phyloP scores from a whole-genome alignment of 2,888 invertebrate species.

The Pherbina coryleti region DNA sequence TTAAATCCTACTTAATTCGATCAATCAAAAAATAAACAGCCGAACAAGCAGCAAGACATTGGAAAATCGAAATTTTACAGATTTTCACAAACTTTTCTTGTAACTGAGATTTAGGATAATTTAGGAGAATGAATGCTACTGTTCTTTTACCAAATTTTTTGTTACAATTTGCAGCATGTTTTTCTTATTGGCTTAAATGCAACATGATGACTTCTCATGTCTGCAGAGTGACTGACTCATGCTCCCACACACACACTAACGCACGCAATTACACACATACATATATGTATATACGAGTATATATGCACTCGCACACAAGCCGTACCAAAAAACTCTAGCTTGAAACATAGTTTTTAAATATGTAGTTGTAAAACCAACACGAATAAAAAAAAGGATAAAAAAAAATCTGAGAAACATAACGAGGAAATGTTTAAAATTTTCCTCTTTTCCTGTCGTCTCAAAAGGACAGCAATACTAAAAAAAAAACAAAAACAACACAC shows the following conservation, averaged over 20 bases:
- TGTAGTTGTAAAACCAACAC: neutral
- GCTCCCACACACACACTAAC: conserved; percentile 2
- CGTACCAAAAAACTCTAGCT: neutral
- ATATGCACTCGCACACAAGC: neutral
- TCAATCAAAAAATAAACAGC: no score
- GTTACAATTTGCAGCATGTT: neutral
- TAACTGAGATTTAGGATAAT: neutral
- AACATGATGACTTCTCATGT: neutral
- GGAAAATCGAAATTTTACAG: no score
- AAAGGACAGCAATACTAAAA: neutral
- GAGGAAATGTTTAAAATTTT: conserved; percentile 1
- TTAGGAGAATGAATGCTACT: neutral
- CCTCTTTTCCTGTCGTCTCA: neutral
- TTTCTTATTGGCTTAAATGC: neutral
- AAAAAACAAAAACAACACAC: neutral
- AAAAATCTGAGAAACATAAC: neutral
- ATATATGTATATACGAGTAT: no score
- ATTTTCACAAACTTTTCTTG: no score
- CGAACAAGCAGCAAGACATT: no score
- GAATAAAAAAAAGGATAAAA: neutral
- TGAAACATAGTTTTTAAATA: neutral
- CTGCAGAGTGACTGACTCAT: no score
- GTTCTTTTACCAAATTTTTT: neutral
- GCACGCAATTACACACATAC: conserved; percentile 23
- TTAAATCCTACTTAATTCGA: no score